Evolutionary conservation across 2,797 vertebrate species (phyloP).

Genomic region (Cynodonichthys magdalenae): DNA sequence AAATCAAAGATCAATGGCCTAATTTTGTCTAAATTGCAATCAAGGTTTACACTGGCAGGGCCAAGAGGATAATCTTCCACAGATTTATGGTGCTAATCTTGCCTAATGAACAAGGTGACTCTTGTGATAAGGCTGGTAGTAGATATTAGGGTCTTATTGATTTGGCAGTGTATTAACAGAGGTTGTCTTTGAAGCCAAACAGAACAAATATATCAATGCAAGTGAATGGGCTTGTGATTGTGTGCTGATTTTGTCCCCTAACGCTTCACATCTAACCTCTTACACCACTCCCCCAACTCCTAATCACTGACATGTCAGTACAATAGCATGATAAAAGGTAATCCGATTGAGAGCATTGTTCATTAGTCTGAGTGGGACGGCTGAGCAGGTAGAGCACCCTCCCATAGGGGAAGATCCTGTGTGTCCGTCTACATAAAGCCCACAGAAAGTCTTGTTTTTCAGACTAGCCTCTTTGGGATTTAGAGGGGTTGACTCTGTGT

Average conservation of each 20-base stretch:
- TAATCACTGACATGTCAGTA: conserved; percentile 68
- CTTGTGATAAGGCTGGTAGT: conserved; percentile 63
- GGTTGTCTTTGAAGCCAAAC: conserved; percentile 34
- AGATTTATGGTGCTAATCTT: conserved; percentile 63
- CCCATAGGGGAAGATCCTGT: conserved; percentile 23
- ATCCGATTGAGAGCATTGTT: conserved; percentile 73
- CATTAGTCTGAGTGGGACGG: conserved; percentile 69
- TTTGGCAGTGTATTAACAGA: conserved; percentile 56
- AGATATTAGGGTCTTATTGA: conserved; percentile 69
- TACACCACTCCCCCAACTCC: conserved; percentile 42
- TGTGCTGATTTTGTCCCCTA: conserved; percentile 26
- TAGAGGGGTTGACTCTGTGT: conserved; percentile 20
- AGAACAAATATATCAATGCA: conserved; percentile 25
- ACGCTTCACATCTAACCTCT: conserved; percentile 42
- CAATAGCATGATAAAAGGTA: conserved; percentile 74
- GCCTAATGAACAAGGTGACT: conserved; percentile 78
- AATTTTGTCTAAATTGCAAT: conserved; percentile 74
- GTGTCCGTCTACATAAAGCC: conserved; percentile 45
- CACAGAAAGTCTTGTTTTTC: conserved; percentile 56
- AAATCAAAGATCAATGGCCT: conserved; percentile 74
- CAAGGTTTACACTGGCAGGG: conserved; percentile 55
- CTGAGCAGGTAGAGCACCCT: conserved; percentile 48
- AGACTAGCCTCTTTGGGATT: conserved; percentile 33
- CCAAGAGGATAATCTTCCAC: conserved; percentile 64
- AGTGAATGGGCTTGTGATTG: conserved; percentile 12